phyloP scores from a whole-genome alignment of 2,113 vertebrate species.

The Aepyceros melampus region DNA sequence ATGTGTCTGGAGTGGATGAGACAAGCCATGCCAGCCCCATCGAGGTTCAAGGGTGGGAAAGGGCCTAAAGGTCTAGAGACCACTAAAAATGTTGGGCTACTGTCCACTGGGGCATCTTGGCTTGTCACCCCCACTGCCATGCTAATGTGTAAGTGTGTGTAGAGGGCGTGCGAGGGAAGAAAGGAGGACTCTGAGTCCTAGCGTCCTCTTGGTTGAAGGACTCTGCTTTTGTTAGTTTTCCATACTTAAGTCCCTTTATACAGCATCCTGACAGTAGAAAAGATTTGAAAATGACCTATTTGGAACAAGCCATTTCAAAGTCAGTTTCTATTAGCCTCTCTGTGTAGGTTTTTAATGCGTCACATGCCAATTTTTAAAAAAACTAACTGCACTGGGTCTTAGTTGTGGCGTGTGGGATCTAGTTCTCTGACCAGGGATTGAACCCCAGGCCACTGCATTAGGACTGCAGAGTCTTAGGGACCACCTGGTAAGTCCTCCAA shows the following conservation, averaged over 20 bases:
- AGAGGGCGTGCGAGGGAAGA: neutral
- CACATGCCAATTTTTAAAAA: neutral
- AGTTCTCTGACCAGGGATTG: neutral
- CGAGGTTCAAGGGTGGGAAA: neutral
- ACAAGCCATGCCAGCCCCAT: neutral
- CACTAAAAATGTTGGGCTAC: neutral
- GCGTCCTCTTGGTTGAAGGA: neutral
- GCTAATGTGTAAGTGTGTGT: neutral
- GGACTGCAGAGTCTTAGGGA: neutral
- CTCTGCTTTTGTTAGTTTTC: neutral
- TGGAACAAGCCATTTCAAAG: neutral
- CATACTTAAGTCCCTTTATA: neutral
- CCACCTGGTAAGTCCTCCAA: neutral
- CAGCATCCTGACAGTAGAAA: neutral
- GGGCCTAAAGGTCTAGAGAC: neutral
- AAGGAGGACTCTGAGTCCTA: neutral
- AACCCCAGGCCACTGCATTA: neutral
- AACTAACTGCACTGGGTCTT: neutral
- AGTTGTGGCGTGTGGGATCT: neutral
- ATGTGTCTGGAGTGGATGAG: neutral
- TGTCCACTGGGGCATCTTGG: neutral
- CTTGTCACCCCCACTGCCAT: fast-evolving
- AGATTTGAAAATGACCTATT: neutral
- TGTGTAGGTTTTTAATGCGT: neutral
- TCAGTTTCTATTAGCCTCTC: neutral